Evolutionary conservation across 2,113 vertebrate species (phyloP).

Genomic region (Willisornis vidua): DNA sequence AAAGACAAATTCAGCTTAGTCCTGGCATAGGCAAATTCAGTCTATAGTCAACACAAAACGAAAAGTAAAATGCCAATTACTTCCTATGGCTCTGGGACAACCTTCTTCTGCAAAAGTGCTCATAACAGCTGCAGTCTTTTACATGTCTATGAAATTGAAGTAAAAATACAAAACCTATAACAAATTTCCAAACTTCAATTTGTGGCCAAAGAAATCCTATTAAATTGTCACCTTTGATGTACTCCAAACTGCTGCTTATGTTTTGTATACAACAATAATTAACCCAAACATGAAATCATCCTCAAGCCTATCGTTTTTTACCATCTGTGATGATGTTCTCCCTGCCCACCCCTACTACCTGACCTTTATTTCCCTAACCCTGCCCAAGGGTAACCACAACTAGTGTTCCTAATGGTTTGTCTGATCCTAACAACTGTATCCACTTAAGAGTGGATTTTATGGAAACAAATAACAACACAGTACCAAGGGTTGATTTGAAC

Average conservation of each 20-base stretch:
- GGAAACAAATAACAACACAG: not conserved
- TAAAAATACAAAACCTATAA: not conserved
- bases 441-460: not conserved
- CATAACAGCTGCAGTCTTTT: not conserved
- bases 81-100: not conserved
- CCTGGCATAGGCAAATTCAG: not conserved
- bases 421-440: not conserved
- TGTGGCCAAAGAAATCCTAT: not conserved
- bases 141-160: not conserved
- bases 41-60: not conserved
- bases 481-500: not conserved
- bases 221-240: not conserved
- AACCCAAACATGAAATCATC: not conserved
- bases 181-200: not conserved
- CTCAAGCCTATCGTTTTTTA: not conserved
- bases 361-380: not conserved
- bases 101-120: not conserved
- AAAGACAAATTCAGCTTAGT: not conserved
- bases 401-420: not conserved
- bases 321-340: no score
- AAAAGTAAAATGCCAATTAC: not conserved
- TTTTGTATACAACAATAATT: not conserved
- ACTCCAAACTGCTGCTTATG: not conserved
- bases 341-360: not conserved
- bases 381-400: not conserved